A percentile compares a stretch with the other conserved stretches of the same genome.
These are phyloP conservation scores for Argya squamiceps DNA, from an alignment of 2,797 vertebrate species.

Conservation along the genomic window DNA sequence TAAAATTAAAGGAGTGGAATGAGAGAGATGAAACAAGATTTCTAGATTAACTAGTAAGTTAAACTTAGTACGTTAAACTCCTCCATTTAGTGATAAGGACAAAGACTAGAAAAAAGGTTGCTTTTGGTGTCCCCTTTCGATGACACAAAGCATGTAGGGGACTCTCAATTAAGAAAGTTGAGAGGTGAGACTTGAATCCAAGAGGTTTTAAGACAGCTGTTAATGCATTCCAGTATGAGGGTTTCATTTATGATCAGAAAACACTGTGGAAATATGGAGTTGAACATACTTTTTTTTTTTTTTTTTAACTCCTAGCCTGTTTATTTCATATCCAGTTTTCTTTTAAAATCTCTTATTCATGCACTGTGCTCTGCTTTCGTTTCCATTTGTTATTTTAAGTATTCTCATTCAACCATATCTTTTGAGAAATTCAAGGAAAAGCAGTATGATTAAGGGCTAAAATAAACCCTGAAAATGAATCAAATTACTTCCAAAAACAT, in stretches of 20 bases:
- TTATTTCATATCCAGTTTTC: neutral
- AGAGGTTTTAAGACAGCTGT: neutral
- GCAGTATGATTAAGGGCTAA: slow-evolving; percentile 49
- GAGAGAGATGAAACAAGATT: neutral
- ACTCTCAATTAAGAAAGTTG: neutral
- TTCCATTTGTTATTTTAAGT: slow-evolving; percentile 55
- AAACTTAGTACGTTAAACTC: neutral
- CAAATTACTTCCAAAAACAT: slow-evolving; percentile 33
- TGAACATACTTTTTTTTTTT: neutral
- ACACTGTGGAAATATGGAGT: neutral
- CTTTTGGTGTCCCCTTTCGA: neutral
- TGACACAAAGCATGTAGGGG: neutral
- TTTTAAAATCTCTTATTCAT: slow-evolving; percentile 32
- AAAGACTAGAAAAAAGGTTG: neutral
- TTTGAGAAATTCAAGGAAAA: slow-evolving; percentile 59
- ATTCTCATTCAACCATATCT: slow-evolving; percentile 55
- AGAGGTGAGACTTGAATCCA: neutral
- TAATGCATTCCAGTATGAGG: neutral
- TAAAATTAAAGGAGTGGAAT: neutral
- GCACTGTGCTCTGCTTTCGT: slow-evolving; percentile 17
- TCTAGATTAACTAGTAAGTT: neutral
- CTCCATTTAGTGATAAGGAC: neutral
- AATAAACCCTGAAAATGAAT: slow-evolving; percentile 54
- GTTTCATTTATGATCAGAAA: neutral
- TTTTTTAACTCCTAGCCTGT: neutral